Percentiles rank a stretch among this genome's conserved stretches.
Evolutionary conservation across 2,797 vertebrate genomes (phyloP).

Genomic region (Iguana delicatissima): DNA sequence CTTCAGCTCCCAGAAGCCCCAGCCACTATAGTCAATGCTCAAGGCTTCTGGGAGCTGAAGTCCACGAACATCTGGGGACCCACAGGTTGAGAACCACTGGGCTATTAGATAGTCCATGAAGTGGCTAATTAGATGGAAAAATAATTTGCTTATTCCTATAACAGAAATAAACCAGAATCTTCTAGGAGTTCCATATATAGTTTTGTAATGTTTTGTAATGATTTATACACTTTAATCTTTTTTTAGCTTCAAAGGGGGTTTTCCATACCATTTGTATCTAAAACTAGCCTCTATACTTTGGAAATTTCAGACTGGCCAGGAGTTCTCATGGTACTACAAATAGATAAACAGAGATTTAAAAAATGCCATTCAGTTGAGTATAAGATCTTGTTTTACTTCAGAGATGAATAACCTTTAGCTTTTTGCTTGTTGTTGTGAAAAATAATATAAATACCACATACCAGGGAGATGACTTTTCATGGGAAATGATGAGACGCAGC

Average conservation of each 20-base stretch:
- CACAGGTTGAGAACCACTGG: too few relatives aligned
- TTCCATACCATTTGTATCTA: not conserved
- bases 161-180: not conserved
- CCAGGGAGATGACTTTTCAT: constrained; percentile 39
- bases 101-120: too few relatives aligned
- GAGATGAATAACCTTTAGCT: constrained; percentile 18
- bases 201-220: too few relatives aligned
- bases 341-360: not conserved
- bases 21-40: too few relatives aligned
- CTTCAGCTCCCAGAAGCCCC: too few relatives aligned
- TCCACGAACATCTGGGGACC: too few relatives aligned
- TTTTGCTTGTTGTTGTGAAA: constrained; percentile 23
- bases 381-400: constrained; percentile 11
- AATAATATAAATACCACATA: constrained; percentile 39
- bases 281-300: constrained; percentile 1
- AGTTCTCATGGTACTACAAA: not conserved
- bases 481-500: constrained; percentile 65
- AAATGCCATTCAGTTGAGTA: not conserved
- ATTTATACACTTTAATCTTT: not conserved
- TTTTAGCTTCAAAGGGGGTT: not conserved
- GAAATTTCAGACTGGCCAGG: not conserved
- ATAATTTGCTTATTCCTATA: not conserved
- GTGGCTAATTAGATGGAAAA: not conserved
- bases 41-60: too few relatives aligned
- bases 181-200: not conserved